phyloP scores from a whole-genome alignment of 2,797 vertebrate species.

The Channa striata region DNA sequence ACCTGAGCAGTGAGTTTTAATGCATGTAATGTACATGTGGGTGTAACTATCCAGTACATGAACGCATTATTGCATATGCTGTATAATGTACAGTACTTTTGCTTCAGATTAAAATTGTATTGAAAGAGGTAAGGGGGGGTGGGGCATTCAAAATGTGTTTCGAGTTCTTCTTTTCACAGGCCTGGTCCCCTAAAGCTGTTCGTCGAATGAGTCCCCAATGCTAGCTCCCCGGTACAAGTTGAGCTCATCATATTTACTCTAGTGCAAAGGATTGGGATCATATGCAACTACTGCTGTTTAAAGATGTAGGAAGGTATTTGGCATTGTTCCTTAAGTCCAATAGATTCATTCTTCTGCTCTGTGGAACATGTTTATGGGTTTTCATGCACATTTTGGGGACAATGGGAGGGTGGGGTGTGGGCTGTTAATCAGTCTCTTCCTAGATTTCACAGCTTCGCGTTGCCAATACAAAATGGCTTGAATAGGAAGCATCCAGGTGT shows the following conservation, averaged over 20 bases:
- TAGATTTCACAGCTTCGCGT: conserved; percentile 86
- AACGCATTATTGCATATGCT: conserved; percentile 33
- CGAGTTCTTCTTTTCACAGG: conserved; percentile 86
- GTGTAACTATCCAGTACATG: conserved; percentile 80
- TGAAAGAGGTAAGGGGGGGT: conserved; percentile 29
- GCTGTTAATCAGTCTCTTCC: conserved; percentile 85
- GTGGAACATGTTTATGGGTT: conserved; percentile 41
- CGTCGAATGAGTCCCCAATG: conserved; percentile 68
- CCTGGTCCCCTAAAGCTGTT: conserved; percentile 68
- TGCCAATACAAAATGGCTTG: conserved; percentile 69
- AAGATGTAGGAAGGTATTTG: conserved; percentile 82
- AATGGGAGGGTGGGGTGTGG: conserved; percentile 64
- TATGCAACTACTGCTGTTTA: conserved; percentile 63
- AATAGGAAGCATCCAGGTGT: conserved; percentile 72
- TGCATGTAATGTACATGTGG: conserved; percentile 83
- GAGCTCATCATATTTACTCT: conserved; percentile 65
- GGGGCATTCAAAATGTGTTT: conserved; percentile 77
- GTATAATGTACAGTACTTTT: conserved; percentile 21
- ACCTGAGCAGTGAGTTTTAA: conserved; percentile 76
- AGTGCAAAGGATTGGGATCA: conserved; percentile 69
- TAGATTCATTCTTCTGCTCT: conserved; percentile 12
- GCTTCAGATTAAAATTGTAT: conserved; percentile 9
- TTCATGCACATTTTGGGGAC: conserved; percentile 39
- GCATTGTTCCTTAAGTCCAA: conserved; percentile 43
- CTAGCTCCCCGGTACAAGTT: conserved; percentile 66